Evolutionary conservation across 1,140 invertebrate genomes (phyloP).

Genomic region (Stenopsyche tienmushanensis): DNA sequence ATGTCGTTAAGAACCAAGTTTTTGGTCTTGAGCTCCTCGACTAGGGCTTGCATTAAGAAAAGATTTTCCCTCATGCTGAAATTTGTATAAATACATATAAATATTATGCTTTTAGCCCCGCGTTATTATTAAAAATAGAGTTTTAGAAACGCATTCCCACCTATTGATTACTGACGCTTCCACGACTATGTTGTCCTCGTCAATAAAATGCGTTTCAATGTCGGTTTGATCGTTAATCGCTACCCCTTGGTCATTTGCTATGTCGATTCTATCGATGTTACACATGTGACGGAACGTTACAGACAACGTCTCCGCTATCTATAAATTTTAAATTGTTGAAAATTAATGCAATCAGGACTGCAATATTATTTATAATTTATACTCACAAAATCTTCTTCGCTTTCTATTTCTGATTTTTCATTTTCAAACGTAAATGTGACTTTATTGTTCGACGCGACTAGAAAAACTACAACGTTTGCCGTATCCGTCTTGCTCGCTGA

Average conservation of each 20-base stretch:
- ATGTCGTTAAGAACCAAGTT: constrained; percentile 51
- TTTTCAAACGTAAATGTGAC: constrained; percentile 58
- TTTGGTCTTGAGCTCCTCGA: constrained; percentile 44
- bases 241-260: constrained; percentile 44
- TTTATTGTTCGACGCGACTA: constrained; percentile 54
- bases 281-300: constrained; percentile 52
- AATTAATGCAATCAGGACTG: background rate
- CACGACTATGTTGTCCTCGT: constrained; percentile 50
- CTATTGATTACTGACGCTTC: constrained; percentile 47
- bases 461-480: constrained; percentile 54
- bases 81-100: constrained; percentile 30
- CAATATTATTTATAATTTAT: background rate
- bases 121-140: no score
- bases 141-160: constrained; percentile 45
- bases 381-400: background rate
- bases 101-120: no score
- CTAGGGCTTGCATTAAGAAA: constrained; percentile 47
- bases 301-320: constrained; percentile 52
- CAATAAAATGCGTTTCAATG: constrained; percentile 56
- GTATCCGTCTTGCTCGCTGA: constrained; percentile 49
- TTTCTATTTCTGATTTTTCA: constrained; percentile 47
- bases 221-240: constrained; percentile 47
- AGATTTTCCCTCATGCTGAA: constrained; percentile 49
- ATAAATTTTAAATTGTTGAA: constrained; percentile 11
- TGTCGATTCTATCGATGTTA: constrained; percentile 56